Conservation (phyloP, 2,113 vertebrate species). For the Pycnonotus jocosus region DNA sequence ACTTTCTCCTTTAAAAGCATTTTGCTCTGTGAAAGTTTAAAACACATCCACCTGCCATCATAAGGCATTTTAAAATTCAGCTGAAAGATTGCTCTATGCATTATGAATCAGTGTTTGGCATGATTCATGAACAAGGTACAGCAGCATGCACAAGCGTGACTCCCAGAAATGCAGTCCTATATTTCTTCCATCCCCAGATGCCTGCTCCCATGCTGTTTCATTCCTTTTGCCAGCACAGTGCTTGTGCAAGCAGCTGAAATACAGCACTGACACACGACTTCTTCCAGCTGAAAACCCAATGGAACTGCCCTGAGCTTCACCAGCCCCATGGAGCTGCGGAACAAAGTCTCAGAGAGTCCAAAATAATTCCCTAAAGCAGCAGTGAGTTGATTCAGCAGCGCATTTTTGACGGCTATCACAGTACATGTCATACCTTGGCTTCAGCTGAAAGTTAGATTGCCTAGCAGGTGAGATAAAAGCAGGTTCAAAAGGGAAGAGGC, state of each 20-base stretch:
- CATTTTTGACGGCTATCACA: not conserved
- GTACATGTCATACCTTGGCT: not conserved
- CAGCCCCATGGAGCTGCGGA: not conserved
- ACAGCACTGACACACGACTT: fast-evolving
- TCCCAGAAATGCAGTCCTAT: not conserved
- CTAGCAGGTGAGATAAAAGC: not conserved
- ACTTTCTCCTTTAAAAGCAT: not conserved
- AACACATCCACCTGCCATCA: not conserved
- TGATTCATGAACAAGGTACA: not conserved
- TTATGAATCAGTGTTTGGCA: not conserved
- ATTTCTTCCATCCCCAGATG: not conserved
- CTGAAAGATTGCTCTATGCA: not conserved
- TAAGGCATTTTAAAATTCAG: not conserved
- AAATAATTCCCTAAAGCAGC: not conserved
- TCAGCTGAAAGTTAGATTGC: not conserved
- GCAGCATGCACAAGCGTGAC: not conserved
- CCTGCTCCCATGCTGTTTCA: not conserved
- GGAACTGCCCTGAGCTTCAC: not conserved
- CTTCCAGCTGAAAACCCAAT: not conserved
- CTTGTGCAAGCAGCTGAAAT: not conserved
- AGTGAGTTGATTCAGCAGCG: not conserved
- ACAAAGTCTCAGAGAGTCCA: not conserved
- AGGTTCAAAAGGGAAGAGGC: not conserved
- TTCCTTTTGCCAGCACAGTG: not conserved
- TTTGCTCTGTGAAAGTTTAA: not conserved